Evolutionary conservation across 2,113 vertebrate genomes (phyloP).

Genomic region (Herpetotheres cachinnans): DNA sequence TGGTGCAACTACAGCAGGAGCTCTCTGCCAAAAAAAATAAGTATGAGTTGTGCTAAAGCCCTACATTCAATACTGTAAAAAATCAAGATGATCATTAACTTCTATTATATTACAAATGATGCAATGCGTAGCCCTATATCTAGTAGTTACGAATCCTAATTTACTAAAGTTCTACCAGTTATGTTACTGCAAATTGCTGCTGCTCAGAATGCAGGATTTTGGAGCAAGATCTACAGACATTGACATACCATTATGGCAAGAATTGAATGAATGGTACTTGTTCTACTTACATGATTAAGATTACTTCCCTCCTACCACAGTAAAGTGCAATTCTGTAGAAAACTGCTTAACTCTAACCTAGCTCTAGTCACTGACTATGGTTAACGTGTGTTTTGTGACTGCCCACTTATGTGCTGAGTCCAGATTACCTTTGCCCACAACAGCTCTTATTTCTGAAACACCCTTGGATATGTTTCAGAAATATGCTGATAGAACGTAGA

Average conservation of each 20-base stretch:
- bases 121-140: background rate
- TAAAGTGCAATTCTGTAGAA: background rate
- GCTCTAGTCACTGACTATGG: background rate
- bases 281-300: background rate
- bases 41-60: background rate
- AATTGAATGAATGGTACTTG: background rate
- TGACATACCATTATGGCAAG: background rate
- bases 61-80: background rate
- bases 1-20: slow-evolving; percentile 8
- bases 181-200: background rate
- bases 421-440: background rate
- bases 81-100: background rate
- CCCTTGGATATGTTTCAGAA: background rate
- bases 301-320: background rate
- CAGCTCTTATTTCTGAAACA: slow-evolving; percentile 12
- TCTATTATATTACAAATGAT: background rate
- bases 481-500: background rate
- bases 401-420: background rate
- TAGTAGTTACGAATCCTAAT: background rate
- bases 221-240: background rate
- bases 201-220: background rate
- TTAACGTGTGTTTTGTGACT: background rate
- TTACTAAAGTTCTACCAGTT: background rate
- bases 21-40: background rate
- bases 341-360: background rate